Conservation (phyloP, 2,113 vertebrate species). For the Trinectes maculatus region DNA sequence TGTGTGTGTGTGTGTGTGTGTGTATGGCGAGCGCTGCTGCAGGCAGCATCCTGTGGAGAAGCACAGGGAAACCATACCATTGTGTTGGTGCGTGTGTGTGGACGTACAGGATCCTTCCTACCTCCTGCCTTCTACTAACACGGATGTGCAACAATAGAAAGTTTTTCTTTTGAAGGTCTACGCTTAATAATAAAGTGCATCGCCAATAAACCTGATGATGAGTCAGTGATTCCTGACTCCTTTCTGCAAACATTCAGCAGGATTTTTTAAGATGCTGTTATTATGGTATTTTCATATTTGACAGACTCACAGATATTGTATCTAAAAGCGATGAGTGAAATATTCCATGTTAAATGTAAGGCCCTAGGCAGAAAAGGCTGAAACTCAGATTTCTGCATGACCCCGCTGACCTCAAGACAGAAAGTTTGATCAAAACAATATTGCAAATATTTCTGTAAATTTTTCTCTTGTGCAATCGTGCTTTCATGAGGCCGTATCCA, state of each 20-base stretch:
- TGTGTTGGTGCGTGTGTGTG: conserved; percentile 45
- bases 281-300: no score
- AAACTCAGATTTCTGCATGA: no score
- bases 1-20: conserved; percentile 3
- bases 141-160: conserved; percentile 32
- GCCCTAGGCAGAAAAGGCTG: no score
- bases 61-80: conserved; percentile 56
- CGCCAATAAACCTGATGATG: not conserved
- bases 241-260: not conserved
- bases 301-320: no score
- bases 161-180: conserved; percentile 17
- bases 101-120: conserved; percentile 46
- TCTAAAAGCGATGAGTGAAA: no score
- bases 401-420: no score
- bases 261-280: not conserved
- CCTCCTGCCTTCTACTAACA: conserved; percentile 18
- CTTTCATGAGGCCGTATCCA: not conserved
- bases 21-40: conserved; percentile 9
- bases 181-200: not conserved
- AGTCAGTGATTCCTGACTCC: not conserved
- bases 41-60: conserved; percentile 51
- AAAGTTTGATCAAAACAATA: not conserved
- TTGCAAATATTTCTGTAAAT: not conserved
- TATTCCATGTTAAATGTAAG: no score
- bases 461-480: not conserved